These are phyloP conservation scores for Eilema sororculum DNA, from an alignment of 2,888 invertebrate species.

Conservation along the genomic window DNA sequence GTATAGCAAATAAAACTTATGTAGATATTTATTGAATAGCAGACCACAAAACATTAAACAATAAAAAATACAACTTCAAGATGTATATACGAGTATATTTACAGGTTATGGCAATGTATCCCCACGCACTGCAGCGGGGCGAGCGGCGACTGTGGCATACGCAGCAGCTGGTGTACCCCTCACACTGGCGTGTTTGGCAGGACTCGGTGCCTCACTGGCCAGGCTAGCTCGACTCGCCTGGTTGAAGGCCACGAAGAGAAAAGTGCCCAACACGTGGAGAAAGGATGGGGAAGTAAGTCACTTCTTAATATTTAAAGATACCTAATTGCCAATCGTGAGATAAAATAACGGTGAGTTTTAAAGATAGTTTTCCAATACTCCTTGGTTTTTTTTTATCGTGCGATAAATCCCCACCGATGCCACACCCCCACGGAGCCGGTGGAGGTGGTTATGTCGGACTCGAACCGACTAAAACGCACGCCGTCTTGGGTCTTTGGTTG, in stretches of 20 bases:
- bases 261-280: constrained; percentile 77
- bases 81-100: neutral
- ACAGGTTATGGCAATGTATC: constrained; percentile 95
- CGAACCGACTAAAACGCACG: no score
- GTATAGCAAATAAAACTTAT: no score
- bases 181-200: constrained; percentile 94
- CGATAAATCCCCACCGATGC: no score
- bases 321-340: no score
- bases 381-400: no score
- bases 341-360: no score
- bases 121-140: constrained; percentile 93
- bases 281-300: constrained; percentile 75
- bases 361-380: no score
- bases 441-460: no score
- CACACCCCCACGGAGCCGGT: no score
- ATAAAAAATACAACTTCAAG: no score
- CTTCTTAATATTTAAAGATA: neutral
- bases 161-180: constrained; percentile 95
- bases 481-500: no score
- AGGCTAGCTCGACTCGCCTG: constrained; percentile 90
- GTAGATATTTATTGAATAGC: no score
- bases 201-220: constrained; percentile 93
- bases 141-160: constrained; percentile 94
- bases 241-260: constrained; percentile 76
- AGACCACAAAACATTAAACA: neutral